These are phyloP conservation scores for Dasysyrphus tricinctus DNA, from an alignment of 2,888 invertebrate species.

Conservation along the genomic window DNA sequence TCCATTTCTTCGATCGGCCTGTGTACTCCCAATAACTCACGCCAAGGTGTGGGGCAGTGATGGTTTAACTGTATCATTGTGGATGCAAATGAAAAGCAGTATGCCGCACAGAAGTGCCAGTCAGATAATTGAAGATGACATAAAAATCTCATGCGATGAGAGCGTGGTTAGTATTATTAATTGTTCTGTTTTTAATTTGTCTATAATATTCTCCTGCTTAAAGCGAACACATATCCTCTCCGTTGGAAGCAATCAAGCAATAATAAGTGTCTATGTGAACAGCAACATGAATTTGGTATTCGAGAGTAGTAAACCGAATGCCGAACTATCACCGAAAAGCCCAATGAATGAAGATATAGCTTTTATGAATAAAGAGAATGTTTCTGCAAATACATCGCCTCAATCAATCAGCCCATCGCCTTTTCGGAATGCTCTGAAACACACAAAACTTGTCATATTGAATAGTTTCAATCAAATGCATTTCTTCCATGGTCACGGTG, in stretches of 20 bases:
- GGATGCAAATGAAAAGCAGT: slow-evolving; percentile 81
- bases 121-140: slow-evolving; percentile 80
- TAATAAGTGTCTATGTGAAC: slow-evolving; percentile 81
- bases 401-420: slow-evolving; percentile 70
- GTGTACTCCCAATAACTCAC: slow-evolving; percentile 81
- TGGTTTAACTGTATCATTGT: slow-evolving; percentile 81
- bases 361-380: slow-evolving; percentile 62
- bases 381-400: slow-evolving; percentile 56
- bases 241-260: slow-evolving; percentile 81
- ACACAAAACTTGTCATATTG: slow-evolving; percentile 80
- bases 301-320: slow-evolving; percentile 81
- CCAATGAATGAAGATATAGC: slow-evolving; percentile 46
- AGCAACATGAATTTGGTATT: slow-evolving; percentile 80
- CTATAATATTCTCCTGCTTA: background rate
- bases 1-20: slow-evolving; percentile 81
- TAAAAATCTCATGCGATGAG: slow-evolving; percentile 79
- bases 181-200: background rate
- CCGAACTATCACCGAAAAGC: slow-evolving; percentile 77
- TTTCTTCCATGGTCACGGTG: slow-evolving; percentile 80
- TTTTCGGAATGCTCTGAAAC: slow-evolving; percentile 81
- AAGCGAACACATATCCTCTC: slow-evolving; percentile 82
- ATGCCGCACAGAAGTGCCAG: slow-evolving; percentile 78
- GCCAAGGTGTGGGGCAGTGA: slow-evolving; percentile 80
- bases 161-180: slow-evolving; percentile 76
- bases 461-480: slow-evolving; percentile 82